Evolutionary conservation across 37 sponge, comb jelly and placozoan species (phyloP).

Genomic region (Agelas oroides): DNA sequence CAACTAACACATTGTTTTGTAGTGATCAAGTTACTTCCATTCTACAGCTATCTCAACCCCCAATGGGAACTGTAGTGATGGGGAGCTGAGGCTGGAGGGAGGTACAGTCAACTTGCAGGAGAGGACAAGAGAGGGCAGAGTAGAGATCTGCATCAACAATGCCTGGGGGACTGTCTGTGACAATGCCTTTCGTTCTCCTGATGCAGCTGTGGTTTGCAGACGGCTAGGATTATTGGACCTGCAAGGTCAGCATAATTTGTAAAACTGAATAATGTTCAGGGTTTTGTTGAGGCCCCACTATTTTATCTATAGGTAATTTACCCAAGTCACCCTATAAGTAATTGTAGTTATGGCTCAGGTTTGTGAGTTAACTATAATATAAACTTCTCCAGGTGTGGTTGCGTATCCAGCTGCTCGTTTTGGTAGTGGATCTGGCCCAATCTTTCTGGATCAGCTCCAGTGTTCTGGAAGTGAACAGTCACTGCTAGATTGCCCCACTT

Average conservation of each 20-base stretch:
- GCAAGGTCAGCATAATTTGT: no score
- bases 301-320: no score
- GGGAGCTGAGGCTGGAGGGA: constrained; percentile 32
- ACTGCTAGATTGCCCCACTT: constrained; percentile 1
- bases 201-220: constrained; percentile 41
- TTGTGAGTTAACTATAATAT: no score
- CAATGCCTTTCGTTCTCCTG: not conserved
- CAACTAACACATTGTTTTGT: no score
- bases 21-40: no score
- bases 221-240: not conserved
- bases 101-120: not conserved
- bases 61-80: constrained; percentile 28
- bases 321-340: no score
- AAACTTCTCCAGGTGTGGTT: no score
- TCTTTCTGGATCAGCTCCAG: constrained; percentile 8
- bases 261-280: no score
- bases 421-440: not conserved
- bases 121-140: constrained; percentile 22
- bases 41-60: constrained; percentile 1
- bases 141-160: constrained; percentile 63
- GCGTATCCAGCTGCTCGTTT: not conserved
- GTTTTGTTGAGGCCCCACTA: no score
- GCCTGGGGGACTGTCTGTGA: constrained; percentile 69
- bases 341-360: no score
- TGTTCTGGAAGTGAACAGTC: constrained; percentile 20